Base-by-base conservation (phyloP, 2,888 invertebrate genomes). In the Eupsilia transversa region DNA sequence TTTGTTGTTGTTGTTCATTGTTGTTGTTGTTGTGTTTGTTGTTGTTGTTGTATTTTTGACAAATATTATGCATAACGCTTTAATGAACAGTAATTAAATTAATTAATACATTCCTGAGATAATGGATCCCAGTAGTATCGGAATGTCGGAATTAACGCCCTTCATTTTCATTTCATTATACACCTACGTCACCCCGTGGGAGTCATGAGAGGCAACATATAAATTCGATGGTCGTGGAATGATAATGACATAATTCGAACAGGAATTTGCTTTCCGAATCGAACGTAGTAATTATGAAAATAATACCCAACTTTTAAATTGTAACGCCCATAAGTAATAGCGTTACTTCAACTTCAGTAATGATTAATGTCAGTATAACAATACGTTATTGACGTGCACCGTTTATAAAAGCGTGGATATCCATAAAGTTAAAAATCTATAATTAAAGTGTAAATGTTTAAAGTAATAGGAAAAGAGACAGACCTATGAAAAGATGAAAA, bases 71-170 rank as follows among this genome's bases (percentile, higher is more conserved):
- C 12, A 20, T 30, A 52, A 35, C 9, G 12, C 49, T 41, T 41
- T 59, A 64, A 46, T 77, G n/a, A n/a, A 60, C 33, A 5, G 49
- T 57, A 38, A 78, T 66, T 23, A 10, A 65, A 65, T 57, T n/a
- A 61, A 83, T 71, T 69, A 79, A 63, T 27, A 71, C 35, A 41
- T 71, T 46, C 33, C 49, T 63, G 30, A 38, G 43, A 33, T 79
- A 83, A 63, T 83, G 79, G 33, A n/a, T 71, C 72, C 72, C 79
- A 14, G 33, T 63, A 35, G 71, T 78, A 82, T 82, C 7, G 65
- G 20, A 56, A 69, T 56, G 35, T 5, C 10, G 17, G n/a, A 78
- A 78, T 78, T 46, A 66, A 79, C n/a, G 14, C 17, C 12, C 14
- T 57, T 49, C 20, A 71, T 78, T 78, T 71, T 79, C 54, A 78